Base-by-base conservation (phyloP, 2,888 invertebrate genomes). In the Galerucella calmariensis region DNA sequence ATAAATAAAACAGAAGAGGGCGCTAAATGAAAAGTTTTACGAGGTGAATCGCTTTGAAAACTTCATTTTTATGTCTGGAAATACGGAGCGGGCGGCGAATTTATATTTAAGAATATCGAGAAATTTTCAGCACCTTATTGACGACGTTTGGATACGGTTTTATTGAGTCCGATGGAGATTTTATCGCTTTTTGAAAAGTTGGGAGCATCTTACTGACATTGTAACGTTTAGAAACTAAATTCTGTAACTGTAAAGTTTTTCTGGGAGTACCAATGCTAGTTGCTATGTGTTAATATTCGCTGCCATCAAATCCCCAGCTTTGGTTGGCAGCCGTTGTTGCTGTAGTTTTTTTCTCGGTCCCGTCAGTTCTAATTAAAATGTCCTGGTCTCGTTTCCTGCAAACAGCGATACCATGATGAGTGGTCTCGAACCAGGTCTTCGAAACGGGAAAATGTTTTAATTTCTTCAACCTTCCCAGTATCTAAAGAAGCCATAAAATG, bases 1-100 rank as follows among this genome's bases (percentile, higher is more conserved):
- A 69, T 72, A 77, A 76, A 78, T 79, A 79, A 74, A 77, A 79
- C 67, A 66, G 73, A 58, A 20, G 74, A 77, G 74, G 75, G 73
- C 72, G 75, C 77, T 77, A 79, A 74, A 79, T 77, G 67, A 62
- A 63, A 75, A 63, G 72, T 65, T 75, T 75, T 69, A 75, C 59
- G 51, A 53, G 35, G 35, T 10, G 35, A 62, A 62, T 62, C n/a
- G 24, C 56, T 14, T 51, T 53, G 35, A 16, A 67, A 14, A 51
- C 56, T 67, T 61, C 24, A 69, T 41, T 59, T 69, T 59, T 69
- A 69, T 68, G 58, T 68, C 44, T 58, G 58, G 58, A 44, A 58
- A 44, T 41, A 41, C 8, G 44, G 44, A 35, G 8, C 62, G 24
- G 41, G 62, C 8, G 41, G 41, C 41, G 41, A 62, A 62, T 62